Percentiles rank a stretch among this genome's conserved stretches.
These are phyloP conservation scores for Gallinago undulata DNA, from an alignment of 2,113 vertebrate species.

Conservation along the genomic window DNA sequence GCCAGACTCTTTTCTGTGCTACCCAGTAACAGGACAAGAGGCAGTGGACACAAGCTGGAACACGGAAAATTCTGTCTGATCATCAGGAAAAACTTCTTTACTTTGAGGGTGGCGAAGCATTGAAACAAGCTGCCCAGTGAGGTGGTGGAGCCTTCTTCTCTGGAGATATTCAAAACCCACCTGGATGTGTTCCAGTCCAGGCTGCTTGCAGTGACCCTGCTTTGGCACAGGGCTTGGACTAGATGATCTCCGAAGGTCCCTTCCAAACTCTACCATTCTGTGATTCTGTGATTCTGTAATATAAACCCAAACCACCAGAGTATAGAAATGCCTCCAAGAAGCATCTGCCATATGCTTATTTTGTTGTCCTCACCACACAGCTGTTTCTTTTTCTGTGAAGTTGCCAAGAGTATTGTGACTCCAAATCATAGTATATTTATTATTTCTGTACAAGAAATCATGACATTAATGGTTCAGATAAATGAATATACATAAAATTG, in stretches of 20 bases:
- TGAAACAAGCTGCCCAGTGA: neutral
- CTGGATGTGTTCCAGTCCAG: neutral
- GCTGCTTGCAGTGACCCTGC: neutral
- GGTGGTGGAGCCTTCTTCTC: neutral
- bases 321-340: neutral
- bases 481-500: neutral
- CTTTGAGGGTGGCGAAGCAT: no score
- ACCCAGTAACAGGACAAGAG: neutral
- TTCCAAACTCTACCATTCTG: neutral
- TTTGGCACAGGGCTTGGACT: neutral
- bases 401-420: neutral
- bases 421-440: neutral
- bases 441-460: neutral
- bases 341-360: neutral
- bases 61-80: neutral
- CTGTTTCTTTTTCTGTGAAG: neutral
- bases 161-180: neutral
- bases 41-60: neutral
- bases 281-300: neutral
- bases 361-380: neutral
- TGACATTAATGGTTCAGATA: neutral
- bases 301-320: neutral
- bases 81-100: neutral
- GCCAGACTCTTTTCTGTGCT: neutral
- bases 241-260: neutral